Conservation (phyloP, 2,888 invertebrate genomes). For the Mimachlamys varia region DNA sequence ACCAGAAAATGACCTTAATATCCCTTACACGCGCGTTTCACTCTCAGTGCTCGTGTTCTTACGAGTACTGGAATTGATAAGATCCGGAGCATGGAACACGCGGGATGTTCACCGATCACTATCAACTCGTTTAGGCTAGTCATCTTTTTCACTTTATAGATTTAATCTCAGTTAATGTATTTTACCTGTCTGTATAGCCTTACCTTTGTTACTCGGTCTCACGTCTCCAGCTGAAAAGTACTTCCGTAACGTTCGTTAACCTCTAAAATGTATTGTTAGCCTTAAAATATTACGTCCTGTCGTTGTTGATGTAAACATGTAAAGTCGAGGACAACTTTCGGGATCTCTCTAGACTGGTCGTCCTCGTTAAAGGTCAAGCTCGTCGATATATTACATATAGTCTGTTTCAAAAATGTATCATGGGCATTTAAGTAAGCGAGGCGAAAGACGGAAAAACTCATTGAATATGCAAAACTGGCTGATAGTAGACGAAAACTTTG, state of each 20-base stretch:
- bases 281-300: neutral
- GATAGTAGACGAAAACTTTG: too few relatives aligned
- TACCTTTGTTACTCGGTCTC: neutral
- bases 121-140: too few relatives aligned
- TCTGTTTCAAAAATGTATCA: neutral
- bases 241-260: neutral
- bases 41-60: too few relatives aligned
- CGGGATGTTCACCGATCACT: too few relatives aligned
- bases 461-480: too few relatives aligned
- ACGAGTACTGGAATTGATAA: too few relatives aligned
- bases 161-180: neutral
- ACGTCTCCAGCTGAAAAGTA: neutral
- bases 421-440: too few relatives aligned
- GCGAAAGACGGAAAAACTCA: too few relatives aligned
- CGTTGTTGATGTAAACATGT: conserved; percentile 32
- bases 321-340: neutral
- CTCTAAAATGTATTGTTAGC: neutral
- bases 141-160: too few relatives aligned
- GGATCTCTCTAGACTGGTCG: conserved; percentile 16
- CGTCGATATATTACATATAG: neutral
- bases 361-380: neutral
- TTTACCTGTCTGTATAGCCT: neutral
- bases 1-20: too few relatives aligned
- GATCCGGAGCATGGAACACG: too few relatives aligned
- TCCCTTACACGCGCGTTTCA: too few relatives aligned